phyloP scores from a whole-genome alignment of 2,797 vertebrate genomes.

The Gymnoscopelus braueri region DNA sequence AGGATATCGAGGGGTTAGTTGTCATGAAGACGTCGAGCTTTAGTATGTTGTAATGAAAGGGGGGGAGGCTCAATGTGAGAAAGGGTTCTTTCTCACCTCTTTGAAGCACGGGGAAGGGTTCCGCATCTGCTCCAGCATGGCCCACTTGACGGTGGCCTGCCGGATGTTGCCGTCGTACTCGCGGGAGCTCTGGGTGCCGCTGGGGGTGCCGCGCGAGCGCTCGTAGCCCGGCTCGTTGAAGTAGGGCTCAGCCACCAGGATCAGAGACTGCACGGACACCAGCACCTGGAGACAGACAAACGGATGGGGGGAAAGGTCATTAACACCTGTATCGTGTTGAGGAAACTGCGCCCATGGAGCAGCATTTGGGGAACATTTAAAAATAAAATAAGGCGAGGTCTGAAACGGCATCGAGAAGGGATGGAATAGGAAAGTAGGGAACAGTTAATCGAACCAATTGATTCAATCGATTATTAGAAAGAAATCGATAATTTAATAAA shows the following conservation, averaged over 20 bases:
- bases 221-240: conserved; percentile 99
- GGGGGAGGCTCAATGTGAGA: neutral
- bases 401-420: no score
- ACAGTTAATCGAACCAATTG: no score
- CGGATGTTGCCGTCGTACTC: conserved; percentile 98
- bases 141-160: conserved; percentile 98
- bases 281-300: conserved; percentile 83
- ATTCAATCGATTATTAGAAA: no score
- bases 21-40: neutral
- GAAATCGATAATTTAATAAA: no score
- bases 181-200: conserved; percentile 96
- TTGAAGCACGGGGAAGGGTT: conserved; percentile 98
- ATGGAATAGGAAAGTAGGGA: no score
- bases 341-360: no score
- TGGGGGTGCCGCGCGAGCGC: conserved; percentile 94
- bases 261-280: conserved; percentile 97
- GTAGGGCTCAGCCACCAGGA: conserved; percentile 97
- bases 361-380: neutral
- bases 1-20: neutral
- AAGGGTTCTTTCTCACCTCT: conserved; percentile 81
- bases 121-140: conserved; percentile 98
- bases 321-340: no score
- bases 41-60: neutral
- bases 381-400: no score
- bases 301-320: neutral